Conservation (phyloP, 1,140 invertebrate genomes). For the Eulimnadia texana region DNA sequence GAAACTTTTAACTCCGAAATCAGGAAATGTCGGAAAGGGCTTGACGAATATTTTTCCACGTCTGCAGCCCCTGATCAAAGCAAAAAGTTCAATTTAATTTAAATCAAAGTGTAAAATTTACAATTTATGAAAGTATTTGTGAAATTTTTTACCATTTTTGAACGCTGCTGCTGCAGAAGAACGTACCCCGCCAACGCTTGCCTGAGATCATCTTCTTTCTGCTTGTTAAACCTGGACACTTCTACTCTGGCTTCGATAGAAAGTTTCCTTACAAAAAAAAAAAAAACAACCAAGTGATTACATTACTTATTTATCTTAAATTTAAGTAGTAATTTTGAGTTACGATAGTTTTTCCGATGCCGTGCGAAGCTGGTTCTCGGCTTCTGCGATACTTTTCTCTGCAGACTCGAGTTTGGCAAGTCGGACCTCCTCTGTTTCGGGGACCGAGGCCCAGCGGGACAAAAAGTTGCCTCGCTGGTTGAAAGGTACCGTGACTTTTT, state of each 20-base stretch:
- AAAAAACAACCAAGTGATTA: neutral
- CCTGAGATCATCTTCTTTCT: slow-evolving; percentile 58
- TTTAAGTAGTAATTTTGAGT: neutral
- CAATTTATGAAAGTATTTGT: slow-evolving; percentile 8
- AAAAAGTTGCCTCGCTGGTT: neutral
- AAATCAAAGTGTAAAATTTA: neutral
- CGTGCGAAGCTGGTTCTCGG: slow-evolving; percentile 3
- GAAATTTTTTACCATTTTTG: slow-evolving; percentile 47
- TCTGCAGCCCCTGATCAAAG: slow-evolving; percentile 55
- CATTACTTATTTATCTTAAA: too few relatives aligned
- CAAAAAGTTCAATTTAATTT: slow-evolving; percentile 26
- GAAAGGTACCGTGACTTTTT: slow-evolving; percentile 21
- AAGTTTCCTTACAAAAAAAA: slow-evolving; percentile 44
- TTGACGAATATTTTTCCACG: slow-evolving; percentile 56
- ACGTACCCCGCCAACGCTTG: slow-evolving; percentile 61
- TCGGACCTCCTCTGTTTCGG: slow-evolving; percentile 10
- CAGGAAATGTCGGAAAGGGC: slow-evolving; percentile 47
- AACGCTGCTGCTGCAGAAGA: slow-evolving; percentile 59
- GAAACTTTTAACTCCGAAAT: too few relatives aligned
- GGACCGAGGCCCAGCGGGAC: slow-evolving; percentile 3
- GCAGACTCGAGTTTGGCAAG: slow-evolving; percentile 7
- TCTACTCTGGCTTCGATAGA: slow-evolving; percentile 51
- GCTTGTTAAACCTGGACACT: slow-evolving; percentile 59
- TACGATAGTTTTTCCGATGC: neutral
- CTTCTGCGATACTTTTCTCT: slow-evolving; percentile 1